A percentile compares a stretch with the other conserved stretches of the same genome.
Evolutionary conservation across 2,113 vertebrate genomes (phyloP).

Genomic region (Chlamydotis undulata): DNA sequence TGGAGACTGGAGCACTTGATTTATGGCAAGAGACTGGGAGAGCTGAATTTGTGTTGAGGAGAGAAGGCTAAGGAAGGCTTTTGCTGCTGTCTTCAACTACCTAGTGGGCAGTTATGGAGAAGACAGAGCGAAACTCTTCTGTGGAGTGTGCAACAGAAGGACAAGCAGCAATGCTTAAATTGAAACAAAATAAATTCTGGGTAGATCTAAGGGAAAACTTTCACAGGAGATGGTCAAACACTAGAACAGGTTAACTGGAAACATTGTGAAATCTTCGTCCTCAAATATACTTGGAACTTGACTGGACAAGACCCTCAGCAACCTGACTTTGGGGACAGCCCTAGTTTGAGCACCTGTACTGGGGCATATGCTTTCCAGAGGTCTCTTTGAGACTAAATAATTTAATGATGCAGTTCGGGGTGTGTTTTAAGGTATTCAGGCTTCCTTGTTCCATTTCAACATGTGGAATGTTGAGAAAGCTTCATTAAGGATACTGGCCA

Average conservation of each 20-base stretch:
- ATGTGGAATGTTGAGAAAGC: not conserved
- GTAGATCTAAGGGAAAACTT: not conserved
- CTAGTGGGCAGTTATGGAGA: not conserved
- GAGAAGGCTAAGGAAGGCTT: not conserved
- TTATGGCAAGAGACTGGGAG: not conserved
- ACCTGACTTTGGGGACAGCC: not conserved
- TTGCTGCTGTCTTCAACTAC: not conserved
- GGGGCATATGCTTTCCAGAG: not conserved
- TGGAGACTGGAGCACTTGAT: not conserved
- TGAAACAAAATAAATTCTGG: not conserved
- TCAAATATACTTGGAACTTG: not conserved
- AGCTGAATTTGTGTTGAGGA: not conserved
- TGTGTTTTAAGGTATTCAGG: not conserved
- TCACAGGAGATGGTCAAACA: not conserved
- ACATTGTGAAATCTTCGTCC: not conserved
- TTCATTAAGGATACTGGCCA: not conserved
- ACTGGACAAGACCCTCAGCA: not conserved
- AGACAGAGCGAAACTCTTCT: not conserved
- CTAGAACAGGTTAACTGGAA: not conserved
- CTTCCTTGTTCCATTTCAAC: not conserved
- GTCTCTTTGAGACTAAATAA: not conserved
- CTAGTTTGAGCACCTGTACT: not conserved
- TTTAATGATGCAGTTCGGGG: not conserved
- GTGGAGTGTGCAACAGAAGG: not conserved
- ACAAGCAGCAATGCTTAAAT: not conserved